Base-by-base conservation (phyloP, 1,140 invertebrate genomes). In the Drosophila dunni region DNA sequence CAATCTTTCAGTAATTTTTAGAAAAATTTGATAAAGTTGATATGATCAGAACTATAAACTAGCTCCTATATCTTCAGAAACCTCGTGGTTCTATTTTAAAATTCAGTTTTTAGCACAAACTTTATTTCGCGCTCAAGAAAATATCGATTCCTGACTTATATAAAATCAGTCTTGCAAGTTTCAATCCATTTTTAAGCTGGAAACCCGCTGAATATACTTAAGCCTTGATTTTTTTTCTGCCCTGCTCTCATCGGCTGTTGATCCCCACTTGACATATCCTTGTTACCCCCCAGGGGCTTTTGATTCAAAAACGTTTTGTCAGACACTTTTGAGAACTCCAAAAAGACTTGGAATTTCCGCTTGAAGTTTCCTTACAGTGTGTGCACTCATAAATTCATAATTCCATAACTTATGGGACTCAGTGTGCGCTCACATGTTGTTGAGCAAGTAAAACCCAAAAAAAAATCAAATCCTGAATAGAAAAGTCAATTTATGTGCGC, bases 401-500 rank as follows among this genome's bases (percentile, higher is more conserved):
- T 69, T 62, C 50, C 15, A 44, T 7, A 36, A 9, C 45, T 15
- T 24, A 53, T 36, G 24, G 50, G 29, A 65, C 60, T 57, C 65
- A 57, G 45, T 56, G 70, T 56, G 64, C 51, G 57, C 17, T 48
- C 40, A 42, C 9, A 40, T 15, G 7, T 38, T 61, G 36, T 34
- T 44, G 13, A 58, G 34, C 29, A 66, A 50, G 60, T 60, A 44
- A 66, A 20, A 7, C 9, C 29, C 9, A 63, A 71, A 63, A 33
- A 34, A 15, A 11, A 24, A 53, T 15, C 11, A 56, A 36, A 61
- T 36, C 7, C 34, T 56, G 33, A 38, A 36, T 51, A 64, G 34
- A 58, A 63, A 56, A 44, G 45, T 54, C 56, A 72, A 88, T 88
- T 88, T 88, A 88, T 88, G 84, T 75, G 57, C 64, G 73, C 78